Conservation (phyloP, 2,797 vertebrate species). For the Danio kyathit region DNA sequence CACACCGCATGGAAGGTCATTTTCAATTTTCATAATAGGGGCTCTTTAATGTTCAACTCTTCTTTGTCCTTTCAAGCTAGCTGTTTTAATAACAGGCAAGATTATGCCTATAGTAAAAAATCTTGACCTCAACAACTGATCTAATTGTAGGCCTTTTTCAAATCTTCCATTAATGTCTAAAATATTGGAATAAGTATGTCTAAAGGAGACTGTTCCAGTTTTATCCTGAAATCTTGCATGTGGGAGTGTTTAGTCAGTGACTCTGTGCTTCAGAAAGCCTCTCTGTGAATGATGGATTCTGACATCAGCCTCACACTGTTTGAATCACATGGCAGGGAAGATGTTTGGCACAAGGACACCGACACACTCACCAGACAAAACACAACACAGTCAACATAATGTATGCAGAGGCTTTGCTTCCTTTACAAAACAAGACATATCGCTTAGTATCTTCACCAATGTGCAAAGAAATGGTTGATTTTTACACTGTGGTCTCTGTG, state of each 20-base stretch:
- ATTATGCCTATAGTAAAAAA: too few relatives aligned
- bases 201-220: too few relatives aligned
- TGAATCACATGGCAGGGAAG: slow-evolving; percentile 69
- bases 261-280: slow-evolving; percentile 62
- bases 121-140: too few relatives aligned
- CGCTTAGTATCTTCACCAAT: background rate
- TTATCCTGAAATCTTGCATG: background rate
- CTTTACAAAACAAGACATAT: background rate
- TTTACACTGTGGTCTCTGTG: background rate
- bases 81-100: too few relatives aligned
- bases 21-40: too few relatives aligned
- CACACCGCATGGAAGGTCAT: too few relatives aligned
- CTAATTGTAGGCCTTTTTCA: too few relatives aligned
- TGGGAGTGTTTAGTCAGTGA: slow-evolving; percentile 7
- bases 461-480: background rate
- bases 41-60: too few relatives aligned
- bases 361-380: slow-evolving; percentile 62
- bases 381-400: slow-evolving; percentile 41
- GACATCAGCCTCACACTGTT: slow-evolving; percentile 75
- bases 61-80: too few relatives aligned
- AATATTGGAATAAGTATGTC: too few relatives aligned
- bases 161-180: too few relatives aligned
- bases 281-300: slow-evolving; percentile 71
- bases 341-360: slow-evolving; percentile 64
- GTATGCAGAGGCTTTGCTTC: slow-evolving; percentile 45